phyloP scores from a whole-genome alignment of 2,888 invertebrate genomes.

The Philereme vetulata region DNA sequence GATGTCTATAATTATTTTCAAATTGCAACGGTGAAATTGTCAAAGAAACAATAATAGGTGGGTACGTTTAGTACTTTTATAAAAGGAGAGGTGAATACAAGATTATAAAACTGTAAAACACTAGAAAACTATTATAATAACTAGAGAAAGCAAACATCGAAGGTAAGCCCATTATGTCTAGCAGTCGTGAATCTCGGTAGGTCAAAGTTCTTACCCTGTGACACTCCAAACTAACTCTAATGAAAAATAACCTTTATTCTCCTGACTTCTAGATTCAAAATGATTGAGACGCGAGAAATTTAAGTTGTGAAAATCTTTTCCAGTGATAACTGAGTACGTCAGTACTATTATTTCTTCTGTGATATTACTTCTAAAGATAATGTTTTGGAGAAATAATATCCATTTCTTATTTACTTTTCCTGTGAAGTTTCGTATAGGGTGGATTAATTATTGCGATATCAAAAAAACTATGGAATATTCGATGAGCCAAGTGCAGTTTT shows the following conservation, averaged over 20 bases:
- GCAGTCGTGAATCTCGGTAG: slow-evolving; percentile 10
- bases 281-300: background rate
- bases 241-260: background rate
- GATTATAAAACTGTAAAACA: slow-evolving; percentile 7
- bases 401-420: no score
- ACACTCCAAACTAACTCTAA: slow-evolving; percentile 1
- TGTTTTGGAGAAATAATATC: slow-evolving; percentile 12
- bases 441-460: no score
- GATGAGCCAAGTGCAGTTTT: no score
- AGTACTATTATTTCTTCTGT: slow-evolving; percentile 20
- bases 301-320: background rate
- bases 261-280: background rate
- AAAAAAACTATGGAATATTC: no score
- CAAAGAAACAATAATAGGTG: background rate
- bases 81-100: slow-evolving; percentile 1
- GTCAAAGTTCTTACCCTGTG: slow-evolving; percentile 19
- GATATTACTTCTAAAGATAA: slow-evolving; percentile 19
- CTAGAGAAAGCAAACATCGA: slow-evolving; percentile 20
- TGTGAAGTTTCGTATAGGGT: no score
- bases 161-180: slow-evolving; percentile 8
- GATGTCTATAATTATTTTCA: background rate
- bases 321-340: background rate
- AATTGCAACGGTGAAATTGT: background rate
- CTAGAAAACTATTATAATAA: slow-evolving; percentile 13
- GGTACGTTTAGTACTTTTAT: background rate